Evolutionary conservation across 2,113 vertebrate species (phyloP).

Genomic region (Setophaga coronata): DNA sequence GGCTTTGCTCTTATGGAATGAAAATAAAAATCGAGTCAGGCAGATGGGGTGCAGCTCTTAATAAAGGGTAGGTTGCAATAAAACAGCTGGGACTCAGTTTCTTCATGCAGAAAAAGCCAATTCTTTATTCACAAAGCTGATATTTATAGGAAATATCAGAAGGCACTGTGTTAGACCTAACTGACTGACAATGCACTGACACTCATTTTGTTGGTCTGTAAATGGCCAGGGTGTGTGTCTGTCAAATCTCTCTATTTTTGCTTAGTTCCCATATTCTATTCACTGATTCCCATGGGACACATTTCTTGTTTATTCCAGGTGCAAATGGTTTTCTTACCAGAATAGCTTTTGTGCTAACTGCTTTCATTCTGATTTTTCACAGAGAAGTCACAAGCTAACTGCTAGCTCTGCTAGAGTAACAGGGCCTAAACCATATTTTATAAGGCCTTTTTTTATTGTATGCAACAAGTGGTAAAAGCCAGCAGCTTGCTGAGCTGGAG

Average conservation of each 20-base stretch:
- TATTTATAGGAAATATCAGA: background rate
- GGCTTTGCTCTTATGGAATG: background rate
- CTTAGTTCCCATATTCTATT: background rate
- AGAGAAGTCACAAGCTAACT: background rate
- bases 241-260: background rate
- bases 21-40: background rate
- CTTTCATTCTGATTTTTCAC: background rate
- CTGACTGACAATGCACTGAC: background rate
- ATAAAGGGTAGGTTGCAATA: background rate
- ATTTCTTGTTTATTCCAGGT: background rate
- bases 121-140: background rate
- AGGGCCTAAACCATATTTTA: background rate
- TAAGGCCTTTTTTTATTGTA: background rate
- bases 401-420: background rate
- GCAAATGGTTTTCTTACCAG: background rate
- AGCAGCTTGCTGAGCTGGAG: background rate
- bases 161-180: background rate
- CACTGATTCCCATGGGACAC: background rate
- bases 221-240: background rate
- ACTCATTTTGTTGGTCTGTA: background rate
- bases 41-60: background rate
- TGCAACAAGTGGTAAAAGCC: background rate
- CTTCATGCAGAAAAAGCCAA: background rate
- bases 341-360: background rate
- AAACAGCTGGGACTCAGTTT: background rate